These are phyloP conservation scores for Hippasteria phrygiana DNA, from an alignment of 53 echinoderm and acorn worm genomes.

Conservation along the genomic window DNA sequence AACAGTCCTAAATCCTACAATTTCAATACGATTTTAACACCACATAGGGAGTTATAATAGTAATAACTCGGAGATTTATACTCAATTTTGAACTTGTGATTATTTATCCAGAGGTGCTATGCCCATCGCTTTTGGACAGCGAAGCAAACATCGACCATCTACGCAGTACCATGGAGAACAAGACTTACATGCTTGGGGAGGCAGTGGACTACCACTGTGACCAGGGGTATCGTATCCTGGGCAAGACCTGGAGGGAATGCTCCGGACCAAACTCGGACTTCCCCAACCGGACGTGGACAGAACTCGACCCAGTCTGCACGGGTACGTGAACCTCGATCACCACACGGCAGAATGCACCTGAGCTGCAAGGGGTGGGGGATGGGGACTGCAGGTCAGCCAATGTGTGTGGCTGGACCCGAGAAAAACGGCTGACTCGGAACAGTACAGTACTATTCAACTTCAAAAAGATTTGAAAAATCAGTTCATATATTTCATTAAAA, in stretches of 20 bases:
- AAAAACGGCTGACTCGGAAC: too few species aligned
- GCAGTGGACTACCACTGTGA: slow-evolving; percentile 62
- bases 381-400: too few species aligned
- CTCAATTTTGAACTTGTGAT: background rate
- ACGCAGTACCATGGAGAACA: slow-evolving; percentile 42
- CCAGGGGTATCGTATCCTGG: slow-evolving; percentile 49
- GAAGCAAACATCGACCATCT: slow-evolving; percentile 30
- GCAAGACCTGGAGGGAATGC: slow-evolving; percentile 37
- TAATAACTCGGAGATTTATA: too few species aligned
- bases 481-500: too few species aligned
- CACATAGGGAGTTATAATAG: too few species aligned
- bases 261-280: background rate
- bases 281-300: slow-evolving; percentile 34
- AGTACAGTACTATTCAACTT: too few species aligned
- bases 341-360: too few species aligned
- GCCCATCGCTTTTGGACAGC: slow-evolving; percentile 8
- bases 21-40: too few species aligned
- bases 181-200: slow-evolving; percentile 54
- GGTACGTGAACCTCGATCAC: background rate
- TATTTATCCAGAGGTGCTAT: slow-evolving; percentile 16
- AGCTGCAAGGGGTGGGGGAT: too few species aligned
- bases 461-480: too few species aligned
- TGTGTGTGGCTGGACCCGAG: too few species aligned
- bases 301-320: slow-evolving; percentile 23
- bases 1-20: too few species aligned